These are phyloP conservation scores for Eulemur mongoz DNA, from an alignment of 2,797 vertebrate species.

Conservation along the genomic window DNA sequence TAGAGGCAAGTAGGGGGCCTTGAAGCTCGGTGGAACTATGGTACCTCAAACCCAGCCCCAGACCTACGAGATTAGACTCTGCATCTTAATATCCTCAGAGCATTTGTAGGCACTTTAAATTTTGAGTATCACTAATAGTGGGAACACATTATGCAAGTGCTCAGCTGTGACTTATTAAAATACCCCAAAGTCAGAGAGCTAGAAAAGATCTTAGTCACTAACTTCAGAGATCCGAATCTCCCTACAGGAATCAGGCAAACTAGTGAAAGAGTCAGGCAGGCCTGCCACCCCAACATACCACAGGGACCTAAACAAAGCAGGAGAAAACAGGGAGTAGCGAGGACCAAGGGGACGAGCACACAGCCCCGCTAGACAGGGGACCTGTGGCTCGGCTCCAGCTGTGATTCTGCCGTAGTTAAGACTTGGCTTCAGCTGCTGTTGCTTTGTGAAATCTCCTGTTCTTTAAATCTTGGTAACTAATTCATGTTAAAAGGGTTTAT, in stretches of 20 bases:
- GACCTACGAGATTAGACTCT: background rate
- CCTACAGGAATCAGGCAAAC: background rate
- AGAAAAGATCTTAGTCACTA: background rate
- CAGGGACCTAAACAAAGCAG: background rate
- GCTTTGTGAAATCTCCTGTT: background rate
- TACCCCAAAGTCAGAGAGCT: background rate
- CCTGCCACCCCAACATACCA: background rate
- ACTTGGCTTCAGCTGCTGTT: background rate
- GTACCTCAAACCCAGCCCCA: background rate
- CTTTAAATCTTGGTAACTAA: background rate
- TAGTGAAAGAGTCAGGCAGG: background rate
- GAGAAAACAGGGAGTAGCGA: background rate
- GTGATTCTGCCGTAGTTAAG: accelerated
- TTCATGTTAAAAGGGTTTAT: background rate
- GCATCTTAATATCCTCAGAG: background rate
- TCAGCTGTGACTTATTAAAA: conserved; percentile 22
- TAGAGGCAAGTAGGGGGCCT: background rate
- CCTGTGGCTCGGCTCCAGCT: background rate
- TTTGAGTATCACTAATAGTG: background rate
- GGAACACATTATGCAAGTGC: background rate
- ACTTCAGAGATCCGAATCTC: background rate
- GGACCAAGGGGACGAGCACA: background rate
- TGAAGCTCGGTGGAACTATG: background rate
- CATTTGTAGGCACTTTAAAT: background rate
- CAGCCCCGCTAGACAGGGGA: background rate